phyloP scores from a whole-genome alignment of 2,113 vertebrate species.

The Sorex araneus region DNA sequence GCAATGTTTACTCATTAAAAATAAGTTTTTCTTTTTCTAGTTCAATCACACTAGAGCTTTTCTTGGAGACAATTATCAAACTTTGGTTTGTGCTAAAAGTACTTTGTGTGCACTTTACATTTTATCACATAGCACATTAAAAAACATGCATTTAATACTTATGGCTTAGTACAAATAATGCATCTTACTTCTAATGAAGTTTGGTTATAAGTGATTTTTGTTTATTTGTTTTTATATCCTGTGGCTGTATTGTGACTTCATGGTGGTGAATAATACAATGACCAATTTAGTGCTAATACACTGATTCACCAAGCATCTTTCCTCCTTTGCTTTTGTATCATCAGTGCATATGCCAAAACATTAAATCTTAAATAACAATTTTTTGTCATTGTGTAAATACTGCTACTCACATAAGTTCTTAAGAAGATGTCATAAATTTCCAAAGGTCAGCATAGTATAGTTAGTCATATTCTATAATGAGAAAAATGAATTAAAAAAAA shows the following conservation, averaged over 20 bases:
- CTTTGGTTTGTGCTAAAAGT: not conserved
- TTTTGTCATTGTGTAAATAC: not conserved
- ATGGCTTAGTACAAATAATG: not conserved
- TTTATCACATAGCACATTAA: not conserved
- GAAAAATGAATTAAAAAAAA: not conserved
- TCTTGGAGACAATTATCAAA: not conserved
- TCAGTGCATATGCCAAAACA: not conserved
- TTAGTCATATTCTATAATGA: not conserved
- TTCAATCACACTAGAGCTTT: not conserved
- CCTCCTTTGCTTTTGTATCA: not conserved
- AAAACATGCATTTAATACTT: not conserved
- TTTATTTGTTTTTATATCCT: not conserved
- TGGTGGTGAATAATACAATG: not conserved
- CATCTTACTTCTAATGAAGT: not conserved
- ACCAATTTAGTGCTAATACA: not conserved
- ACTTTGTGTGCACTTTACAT: not conserved
- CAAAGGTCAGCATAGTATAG: not conserved
- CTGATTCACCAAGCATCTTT: not conserved
- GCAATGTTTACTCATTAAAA: too few relatives aligned
- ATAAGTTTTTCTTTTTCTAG: too few relatives aligned
- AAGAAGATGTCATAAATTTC: not conserved
- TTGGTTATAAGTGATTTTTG: not conserved
- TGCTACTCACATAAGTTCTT: not conserved
- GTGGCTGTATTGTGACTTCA: not conserved
- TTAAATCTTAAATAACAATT: not conserved